Conservation (phyloP, 1,140 invertebrate species). For the Zaprionus ghesquierei region DNA sequence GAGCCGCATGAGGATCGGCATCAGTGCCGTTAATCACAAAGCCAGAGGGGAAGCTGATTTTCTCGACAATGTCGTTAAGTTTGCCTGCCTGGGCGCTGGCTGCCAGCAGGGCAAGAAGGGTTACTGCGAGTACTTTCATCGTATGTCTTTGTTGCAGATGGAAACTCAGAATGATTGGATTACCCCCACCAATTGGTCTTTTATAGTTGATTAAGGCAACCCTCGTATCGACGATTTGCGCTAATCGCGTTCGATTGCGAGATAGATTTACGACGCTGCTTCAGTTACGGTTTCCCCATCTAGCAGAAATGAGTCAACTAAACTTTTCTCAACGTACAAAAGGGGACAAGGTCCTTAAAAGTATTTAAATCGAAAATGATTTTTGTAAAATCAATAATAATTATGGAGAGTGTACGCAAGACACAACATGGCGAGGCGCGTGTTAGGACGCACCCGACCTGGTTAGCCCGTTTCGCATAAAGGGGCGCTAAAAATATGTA, state of each 20-base stretch:
- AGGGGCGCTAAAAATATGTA: constrained; percentile 63
- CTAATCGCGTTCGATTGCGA: constrained; percentile 39
- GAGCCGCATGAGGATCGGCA: constrained; percentile 66
- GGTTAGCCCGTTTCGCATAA: constrained; percentile 11
- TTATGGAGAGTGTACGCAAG: not conserved
- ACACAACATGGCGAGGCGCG: not conserved
- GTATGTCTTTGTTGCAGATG: not conserved
- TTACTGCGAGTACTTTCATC: constrained; percentile 69
- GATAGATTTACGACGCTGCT: constrained; percentile 61
- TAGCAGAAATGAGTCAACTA: no score
- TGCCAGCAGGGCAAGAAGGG: constrained; percentile 54
- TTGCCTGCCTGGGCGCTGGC: constrained; percentile 48
- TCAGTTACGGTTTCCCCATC: constrained; percentile 17
- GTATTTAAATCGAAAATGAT: not conserved
- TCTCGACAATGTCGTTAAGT: constrained; percentile 38
- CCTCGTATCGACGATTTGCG: not conserved
- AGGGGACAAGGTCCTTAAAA: not conserved
- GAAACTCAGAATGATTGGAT: not conserved
- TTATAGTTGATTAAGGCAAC: constrained; percentile 34
- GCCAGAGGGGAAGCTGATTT: constrained; percentile 69
- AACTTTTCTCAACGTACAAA: no score
- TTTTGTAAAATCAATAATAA: not conserved
- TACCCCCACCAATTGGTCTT: constrained; percentile 25
- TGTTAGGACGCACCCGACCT: constrained; percentile 6
- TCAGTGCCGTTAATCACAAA: constrained; percentile 77